Evolutionary conservation across 2,113 vertebrate species (phyloP), one percentile per base, ranked within the genome.

Genomic region (Dipodomys spectabilis): DNA sequence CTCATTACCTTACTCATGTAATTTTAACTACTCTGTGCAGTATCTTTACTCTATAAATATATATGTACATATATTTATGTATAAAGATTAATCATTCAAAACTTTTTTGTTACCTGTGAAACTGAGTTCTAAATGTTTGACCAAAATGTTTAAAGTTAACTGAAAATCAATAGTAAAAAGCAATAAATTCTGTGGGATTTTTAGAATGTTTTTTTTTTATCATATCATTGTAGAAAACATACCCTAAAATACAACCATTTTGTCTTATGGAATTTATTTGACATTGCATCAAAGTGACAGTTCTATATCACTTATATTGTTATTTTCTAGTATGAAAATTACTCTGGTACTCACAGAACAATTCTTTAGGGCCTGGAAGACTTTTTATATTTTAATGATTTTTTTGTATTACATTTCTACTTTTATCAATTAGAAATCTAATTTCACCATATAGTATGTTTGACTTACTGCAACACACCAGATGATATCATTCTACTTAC

Each of bases 41-140:
- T 39, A 39, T 39, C 39, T 39, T 39, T 39, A 6, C 39, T 39
- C 39, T 39, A 39, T 39, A 39, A 39, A 39, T 39, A 39, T 39
- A 39, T 39, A 39, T 39, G 39, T 39, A 39, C 39, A 39, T 39
- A 39, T 39, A 39, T 39, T 39, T 39, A 39, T 39, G 6, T 39
- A 39, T 39, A 39, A 39, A 39, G 28, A 45, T 90, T 74, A 71
- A 20, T 91, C 94, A 94, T 92, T 86, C 39, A 65, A 74, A 83
- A 9, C 45, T 90, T 90, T 11, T 91, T 94, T 87, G 84, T 94
- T 93, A 80, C 25, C 64, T 93, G 87, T 74, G 75, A 94, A 91
- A 83, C n/a, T 87, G 68, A 94, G 20, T 92, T 92, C 78, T 44
- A 93, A 94, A 87, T 64, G 15, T 94, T 94, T 82, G 93, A 87